A percentile compares a stretch with the other conserved stretches of the same genome.
Evolutionary conservation across 2,888 invertebrate species (phyloP).

Genomic region (Pocota personata): DNA sequence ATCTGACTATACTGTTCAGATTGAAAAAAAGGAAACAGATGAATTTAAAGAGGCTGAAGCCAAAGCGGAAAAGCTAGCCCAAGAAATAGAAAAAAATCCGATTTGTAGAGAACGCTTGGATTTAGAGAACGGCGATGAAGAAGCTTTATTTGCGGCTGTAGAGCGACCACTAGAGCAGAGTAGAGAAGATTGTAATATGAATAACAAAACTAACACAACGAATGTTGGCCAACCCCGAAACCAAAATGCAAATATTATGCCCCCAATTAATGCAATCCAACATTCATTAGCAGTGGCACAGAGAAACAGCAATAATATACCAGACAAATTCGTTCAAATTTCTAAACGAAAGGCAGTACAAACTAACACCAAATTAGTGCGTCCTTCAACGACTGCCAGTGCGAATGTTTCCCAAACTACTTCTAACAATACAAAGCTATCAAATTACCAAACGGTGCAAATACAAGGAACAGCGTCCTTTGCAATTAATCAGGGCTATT

Average conservation of each 20-base stretch:
- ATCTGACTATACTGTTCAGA: slow-evolving; percentile 94
- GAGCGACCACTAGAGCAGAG: slow-evolving; percentile 84
- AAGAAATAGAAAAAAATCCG: slow-evolving; percentile 95
- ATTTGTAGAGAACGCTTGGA: slow-evolving; percentile 91
- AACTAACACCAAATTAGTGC: slow-evolving; percentile 86
- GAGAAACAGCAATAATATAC: slow-evolving; percentile 35
- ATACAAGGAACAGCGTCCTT: slow-evolving; percentile 76
- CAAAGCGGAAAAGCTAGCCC: slow-evolving; percentile 94
- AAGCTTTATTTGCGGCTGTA: slow-evolving; percentile 94
- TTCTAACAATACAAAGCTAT: slow-evolving; percentile 67
- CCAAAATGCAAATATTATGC: slow-evolving; percentile 11
- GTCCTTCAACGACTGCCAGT: slow-evolving; percentile 85
- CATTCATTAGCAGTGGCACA: slow-evolving; percentile 63
- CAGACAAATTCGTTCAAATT: slow-evolving; percentile 90
- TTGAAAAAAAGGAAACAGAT: slow-evolving; percentile 93
- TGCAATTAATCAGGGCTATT: slow-evolving; percentile 74
- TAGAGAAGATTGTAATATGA: slow-evolving; percentile 45
- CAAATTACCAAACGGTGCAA: slow-evolving; percentile 76
- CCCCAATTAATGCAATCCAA: slow-evolving; percentile 24
- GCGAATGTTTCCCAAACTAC: slow-evolving; percentile 62
- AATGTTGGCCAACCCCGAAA: slow-evolving; percentile 17
- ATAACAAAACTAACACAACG: slow-evolving; percentile 21
- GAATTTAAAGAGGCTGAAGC: slow-evolving; percentile 88
- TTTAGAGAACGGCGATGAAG: slow-evolving; percentile 96
- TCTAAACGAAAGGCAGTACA: slow-evolving; percentile 88